Evolutionary conservation across 1,140 invertebrate genomes (phyloP).

Genomic region (Steinernema feltiae): DNA sequence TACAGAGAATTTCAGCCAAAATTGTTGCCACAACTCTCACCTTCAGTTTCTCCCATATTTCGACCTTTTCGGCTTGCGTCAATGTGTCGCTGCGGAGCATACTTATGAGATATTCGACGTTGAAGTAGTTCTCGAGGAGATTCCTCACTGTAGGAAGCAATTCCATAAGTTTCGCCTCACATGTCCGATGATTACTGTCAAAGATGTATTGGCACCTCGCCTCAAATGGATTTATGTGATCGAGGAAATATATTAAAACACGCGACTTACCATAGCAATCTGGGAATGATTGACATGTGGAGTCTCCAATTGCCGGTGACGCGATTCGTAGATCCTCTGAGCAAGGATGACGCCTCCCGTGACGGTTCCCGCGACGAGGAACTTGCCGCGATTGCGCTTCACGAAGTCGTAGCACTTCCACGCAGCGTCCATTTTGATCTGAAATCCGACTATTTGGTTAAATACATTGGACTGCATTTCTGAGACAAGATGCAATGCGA

Average conservation of each 20-base stretch:
- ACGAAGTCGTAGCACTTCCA: constrained; percentile 18
- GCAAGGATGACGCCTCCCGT: background rate
- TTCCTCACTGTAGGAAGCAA: constrained; percentile 27
- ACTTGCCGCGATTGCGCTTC: constrained; percentile 21
- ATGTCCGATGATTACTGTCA: constrained; percentile 34
- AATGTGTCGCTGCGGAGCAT: constrained; percentile 5
- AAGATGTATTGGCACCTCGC: constrained; percentile 36
- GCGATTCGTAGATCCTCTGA: background rate
- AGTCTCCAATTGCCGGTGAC: background rate
- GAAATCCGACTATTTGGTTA: background rate
- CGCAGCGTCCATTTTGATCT: background rate
- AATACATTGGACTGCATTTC: too few species aligned
- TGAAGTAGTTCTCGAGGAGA: constrained; percentile 20
- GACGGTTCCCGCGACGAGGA: constrained; percentile 1
- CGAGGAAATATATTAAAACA: background rate
- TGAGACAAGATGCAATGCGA: background rate
- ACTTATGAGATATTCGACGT: constrained; percentile 23
- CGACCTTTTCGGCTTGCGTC: background rate
- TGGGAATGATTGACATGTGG: background rate
- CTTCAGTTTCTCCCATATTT: background rate
- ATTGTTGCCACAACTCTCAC: background rate
- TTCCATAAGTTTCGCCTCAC: constrained; percentile 31
- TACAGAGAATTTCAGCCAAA: background rate
- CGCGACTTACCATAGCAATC: too few species aligned
- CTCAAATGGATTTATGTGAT: constrained; percentile 19